Evolutionary conservation across 1,140 invertebrate species (phyloP), one percentile per base, ranked within the genome.

Genomic region (Parasteatoda tepidariorum): DNA sequence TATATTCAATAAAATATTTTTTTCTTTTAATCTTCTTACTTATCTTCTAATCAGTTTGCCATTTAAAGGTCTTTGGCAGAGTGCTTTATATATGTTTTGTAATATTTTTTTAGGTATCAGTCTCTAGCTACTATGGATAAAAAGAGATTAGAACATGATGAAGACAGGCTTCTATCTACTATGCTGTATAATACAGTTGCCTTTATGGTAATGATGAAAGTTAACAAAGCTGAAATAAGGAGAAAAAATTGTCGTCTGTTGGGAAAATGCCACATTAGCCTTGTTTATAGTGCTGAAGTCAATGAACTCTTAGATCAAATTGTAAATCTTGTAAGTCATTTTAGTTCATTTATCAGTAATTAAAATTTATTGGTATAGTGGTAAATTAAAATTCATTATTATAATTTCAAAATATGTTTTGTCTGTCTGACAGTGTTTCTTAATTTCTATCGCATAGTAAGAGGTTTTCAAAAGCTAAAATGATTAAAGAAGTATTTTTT

Each of bases 271-370:
- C 98, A 99, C 87, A 99, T 99, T 87, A 97, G 98, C 9, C 91
- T 99, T 15, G 94, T 97, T 0, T 98, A 99, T 89, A 99, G 97
- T 85, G 96, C 98, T 88, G 97, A 99, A 90, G 94, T 99, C 9
- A 99, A 99, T 89, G 94, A 96, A 88, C 91, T 99, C 6, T 91
- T 99, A 5, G 98, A 99, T 89, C 95, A 98, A 89, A 94, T 99
- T 75, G 93, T 95, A 86, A 95, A 97, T 90, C 91, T 99, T 91
- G 97, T 98, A 91, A 92, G 92, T 90, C 31, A 28, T 79, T 48
- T 33, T 33, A 28, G 41, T 7, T 48, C 0, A 62, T 15, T 31
- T 28, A 26, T 30, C n/a, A 30, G 13, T 26, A n/a, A 6, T 22
- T 11, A 22, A 55, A 22, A 55, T 18, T 22, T 55, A 15, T 28